phyloP scores from a whole-genome alignment of 2,797 vertebrate genomes.

The Rallus crepitans region DNA sequence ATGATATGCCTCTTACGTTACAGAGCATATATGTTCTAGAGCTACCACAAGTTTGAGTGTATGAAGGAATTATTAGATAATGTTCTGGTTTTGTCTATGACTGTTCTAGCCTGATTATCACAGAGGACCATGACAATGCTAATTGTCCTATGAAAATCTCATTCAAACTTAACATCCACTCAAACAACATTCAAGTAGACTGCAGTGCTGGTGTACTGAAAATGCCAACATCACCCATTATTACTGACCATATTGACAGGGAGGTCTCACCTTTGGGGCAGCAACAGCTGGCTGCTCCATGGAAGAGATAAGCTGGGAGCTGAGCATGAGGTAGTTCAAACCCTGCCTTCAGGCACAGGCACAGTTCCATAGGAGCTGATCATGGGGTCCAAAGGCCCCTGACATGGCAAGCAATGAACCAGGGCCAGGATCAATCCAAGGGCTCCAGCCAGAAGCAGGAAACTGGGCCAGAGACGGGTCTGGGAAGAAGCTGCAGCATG shows the following conservation, averaged over 20 bases:
- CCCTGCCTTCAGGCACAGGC: neutral
- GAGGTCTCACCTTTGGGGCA: fast-evolving
- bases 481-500: neutral
- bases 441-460: neutral
- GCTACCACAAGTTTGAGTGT: neutral
- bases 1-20: neutral
- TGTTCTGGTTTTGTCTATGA: neutral
- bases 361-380: neutral
- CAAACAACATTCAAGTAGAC: neutral
- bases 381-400: neutral
- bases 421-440: neutral
- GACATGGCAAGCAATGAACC: neutral
- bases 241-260: neutral
- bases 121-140: neutral
- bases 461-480: neutral
- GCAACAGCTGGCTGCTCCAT: neutral
- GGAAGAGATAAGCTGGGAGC: neutral
- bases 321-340: neutral
- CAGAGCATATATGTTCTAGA: neutral
- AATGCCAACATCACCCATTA: neutral
- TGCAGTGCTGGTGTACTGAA: neutral
- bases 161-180: neutral
- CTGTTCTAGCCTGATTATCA: neutral
- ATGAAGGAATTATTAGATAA: neutral
- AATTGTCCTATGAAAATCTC: neutral